Conservation (phyloP, 2,797 vertebrate genomes). For the Sorex maritimensis region DNA sequence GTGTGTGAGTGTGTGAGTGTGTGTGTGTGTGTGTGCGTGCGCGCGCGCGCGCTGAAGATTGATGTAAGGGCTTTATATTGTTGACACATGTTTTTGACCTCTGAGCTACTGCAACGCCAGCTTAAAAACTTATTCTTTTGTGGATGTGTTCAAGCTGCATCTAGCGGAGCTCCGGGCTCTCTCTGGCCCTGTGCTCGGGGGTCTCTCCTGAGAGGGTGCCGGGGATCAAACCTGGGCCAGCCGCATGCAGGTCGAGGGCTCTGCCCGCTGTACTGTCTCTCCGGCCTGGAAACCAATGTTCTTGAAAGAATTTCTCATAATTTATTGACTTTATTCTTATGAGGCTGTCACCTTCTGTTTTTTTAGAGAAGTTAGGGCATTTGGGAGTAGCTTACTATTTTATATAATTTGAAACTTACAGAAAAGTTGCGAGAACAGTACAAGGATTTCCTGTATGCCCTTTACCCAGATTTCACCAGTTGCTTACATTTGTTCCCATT, state of each 20-base stretch:
- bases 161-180: no score
- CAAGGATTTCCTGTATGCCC: background rate
- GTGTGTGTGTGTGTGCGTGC: no score
- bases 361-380: background rate
- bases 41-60: no score
- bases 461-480: background rate
- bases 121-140: no score
- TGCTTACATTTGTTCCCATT: background rate
- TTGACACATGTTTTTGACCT: no score
- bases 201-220: no score
- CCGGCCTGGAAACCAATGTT: background rate
- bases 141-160: no score
- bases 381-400: constrained; percentile 3
- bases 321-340: constrained; percentile 25
- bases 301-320: constrained; percentile 39
- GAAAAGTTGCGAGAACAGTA: constrained; percentile 1
- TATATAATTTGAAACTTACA: constrained; percentile 26
- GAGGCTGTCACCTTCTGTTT: constrained; percentile 5
- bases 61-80: no score
- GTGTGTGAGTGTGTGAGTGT: no score
- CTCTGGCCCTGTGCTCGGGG: no score
- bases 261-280: background rate
- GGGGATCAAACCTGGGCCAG: no score
- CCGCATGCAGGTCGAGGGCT: background rate
- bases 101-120: no score